Evolutionary conservation across 1,140 invertebrate species (phyloP), one percentile per base, ranked within the genome.

Genomic region (Chionoecetes opilio): DNA sequence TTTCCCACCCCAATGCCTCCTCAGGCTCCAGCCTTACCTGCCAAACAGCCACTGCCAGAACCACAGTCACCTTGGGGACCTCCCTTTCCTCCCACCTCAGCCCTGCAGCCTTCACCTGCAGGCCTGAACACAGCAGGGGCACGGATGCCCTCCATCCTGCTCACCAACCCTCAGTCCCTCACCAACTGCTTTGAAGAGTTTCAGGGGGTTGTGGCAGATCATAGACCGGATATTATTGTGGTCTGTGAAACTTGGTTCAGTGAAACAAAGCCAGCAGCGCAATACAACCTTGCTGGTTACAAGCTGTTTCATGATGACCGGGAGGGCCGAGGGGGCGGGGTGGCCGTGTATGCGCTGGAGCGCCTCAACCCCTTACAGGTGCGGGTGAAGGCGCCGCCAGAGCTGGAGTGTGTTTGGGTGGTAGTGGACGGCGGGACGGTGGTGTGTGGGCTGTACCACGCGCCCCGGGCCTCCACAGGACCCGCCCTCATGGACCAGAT

Each of bases 241-340:
- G 96, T 96, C 31, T 94, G 94, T 32, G 96, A 96, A 82, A 96
- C 96, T 5, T 96, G 96, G 96, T 96, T 96, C 85, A 94, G 93
- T 17, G 85, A 91, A n/a, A 95, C 75, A 21, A 93, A 91, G 5
- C 96, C 96, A 46, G 96, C 96, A 0, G 63, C 29, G 35, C 82
- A 95, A 3, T 94, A 90, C 82, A 34, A 41, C 26, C 82, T 95
- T 26, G 87, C 84, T 21, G 93, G 94, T 26, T 96, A 96, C 91
- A 35, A 82, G 29, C 90, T 96, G 90, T 96, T 96, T 63, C 90
- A 95, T 94, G 96, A 95, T 82, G 96, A 96, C 38, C 53, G 96
- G 63, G 96, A 95, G 88, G 93, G 90, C 31, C 82, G 95, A 17
- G 96, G 96, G n/a, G 96, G 96, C 6, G 96, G 96, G 26, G 96